Conservation (phyloP, 2,888 invertebrate genomes). For the Branchinecta sandiegonensis region DNA sequence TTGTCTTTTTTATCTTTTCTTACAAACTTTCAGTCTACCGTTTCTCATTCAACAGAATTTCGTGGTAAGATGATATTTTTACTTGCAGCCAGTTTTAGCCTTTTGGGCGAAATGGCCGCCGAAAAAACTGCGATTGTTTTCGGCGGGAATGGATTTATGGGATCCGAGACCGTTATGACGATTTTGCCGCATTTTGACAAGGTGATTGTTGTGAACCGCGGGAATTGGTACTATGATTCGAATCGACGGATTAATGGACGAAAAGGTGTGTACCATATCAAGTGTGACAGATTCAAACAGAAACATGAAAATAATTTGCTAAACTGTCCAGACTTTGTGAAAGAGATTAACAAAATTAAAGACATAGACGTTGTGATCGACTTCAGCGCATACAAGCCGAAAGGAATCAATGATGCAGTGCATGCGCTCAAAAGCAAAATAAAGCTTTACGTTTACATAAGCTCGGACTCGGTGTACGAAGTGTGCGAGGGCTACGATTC, state of each 20-base stretch:
- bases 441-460: constrained; percentile 36
- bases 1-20: too few relatives aligned
- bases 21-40: too few relatives aligned
- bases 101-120: constrained; percentile 27
- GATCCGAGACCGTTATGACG: constrained; percentile 33
- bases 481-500: constrained; percentile 31
- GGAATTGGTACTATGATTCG: constrained; percentile 38
- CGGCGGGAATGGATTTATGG: constrained; percentile 39
- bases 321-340: constrained; percentile 10
- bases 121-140: constrained; percentile 30
- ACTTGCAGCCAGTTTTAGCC: neutral
- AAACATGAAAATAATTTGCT: constrained; percentile 17
- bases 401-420: constrained; percentile 33
- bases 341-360: constrained; percentile 21
- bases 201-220: constrained; percentile 35
- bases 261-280: constrained; percentile 29
- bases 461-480: constrained; percentile 39
- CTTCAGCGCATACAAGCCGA: constrained; percentile 36
- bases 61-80: too few relatives aligned
- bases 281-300: constrained; percentile 33
- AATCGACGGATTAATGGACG: constrained; percentile 28
- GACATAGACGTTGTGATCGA: constrained; percentile 36
- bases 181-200: constrained; percentile 32
- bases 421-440: constrained; percentile 32
- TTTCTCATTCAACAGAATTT: too few relatives aligned